Percentiles rank a stretch among this genome's conserved stretches.
phyloP scores from a whole-genome alignment of 2,797 vertebrate genomes.

The Gallinago stenura region DNA sequence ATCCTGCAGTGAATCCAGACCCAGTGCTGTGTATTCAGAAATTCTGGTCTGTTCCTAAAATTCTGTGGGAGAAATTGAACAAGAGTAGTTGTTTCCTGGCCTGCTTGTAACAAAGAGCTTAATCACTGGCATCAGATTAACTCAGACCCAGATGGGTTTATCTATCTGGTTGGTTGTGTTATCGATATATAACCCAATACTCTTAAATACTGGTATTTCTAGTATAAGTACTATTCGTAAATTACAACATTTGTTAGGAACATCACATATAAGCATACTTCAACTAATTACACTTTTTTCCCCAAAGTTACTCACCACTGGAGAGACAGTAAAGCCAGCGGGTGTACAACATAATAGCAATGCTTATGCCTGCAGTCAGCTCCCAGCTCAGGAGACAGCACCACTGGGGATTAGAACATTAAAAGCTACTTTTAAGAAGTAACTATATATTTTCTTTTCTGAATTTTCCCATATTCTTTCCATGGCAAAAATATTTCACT shows the following conservation, averaged over 20 bases:
- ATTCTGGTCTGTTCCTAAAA: background rate
- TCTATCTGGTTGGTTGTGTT: background rate
- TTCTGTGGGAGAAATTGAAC: background rate
- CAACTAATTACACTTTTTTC: background rate
- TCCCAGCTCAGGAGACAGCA: background rate
- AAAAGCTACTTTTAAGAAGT: background rate
- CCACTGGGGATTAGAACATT: background rate
- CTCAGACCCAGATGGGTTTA: background rate
- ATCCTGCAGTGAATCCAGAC: background rate
- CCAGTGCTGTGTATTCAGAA: background rate
- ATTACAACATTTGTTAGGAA: background rate
- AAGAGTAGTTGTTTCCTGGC: background rate
- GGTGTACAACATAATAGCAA: background rate
- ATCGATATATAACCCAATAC: background rate
- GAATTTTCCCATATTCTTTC: background rate
- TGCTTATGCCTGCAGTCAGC: background rate
- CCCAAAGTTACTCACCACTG: background rate
- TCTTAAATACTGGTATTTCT: background rate
- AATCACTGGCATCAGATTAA: background rate
- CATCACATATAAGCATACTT: background rate
- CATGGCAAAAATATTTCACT: background rate
- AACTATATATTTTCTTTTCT: background rate
- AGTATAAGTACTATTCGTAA: background rate
- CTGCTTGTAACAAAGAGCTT: background rate
- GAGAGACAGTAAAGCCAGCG: background rate